A percentile compares a stretch with the other conserved stretches of the same genome.
Conservation (phyloP, 1,140 invertebrate species). For the Lysiphlebus fabarum region DNA sequence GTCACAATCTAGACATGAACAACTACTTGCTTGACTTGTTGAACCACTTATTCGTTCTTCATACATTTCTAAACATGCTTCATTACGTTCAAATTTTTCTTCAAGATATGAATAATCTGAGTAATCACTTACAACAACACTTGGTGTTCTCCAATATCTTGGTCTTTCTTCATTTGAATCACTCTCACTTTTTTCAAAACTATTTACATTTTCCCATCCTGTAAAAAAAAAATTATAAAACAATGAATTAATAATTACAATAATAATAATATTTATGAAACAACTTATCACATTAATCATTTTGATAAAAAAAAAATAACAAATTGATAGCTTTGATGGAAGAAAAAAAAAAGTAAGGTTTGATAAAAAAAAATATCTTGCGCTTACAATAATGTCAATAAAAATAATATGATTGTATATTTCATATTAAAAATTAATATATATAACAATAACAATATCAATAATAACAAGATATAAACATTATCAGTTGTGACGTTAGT, state of each 20-base stretch:
- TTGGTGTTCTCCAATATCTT: conserved; percentile 71
- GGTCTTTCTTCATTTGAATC: conserved; percentile 52
- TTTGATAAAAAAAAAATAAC: background rate
- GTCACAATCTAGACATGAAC: conserved; percentile 47
- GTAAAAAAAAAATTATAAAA: conserved; percentile 15
- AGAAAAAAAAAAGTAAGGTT: no score
- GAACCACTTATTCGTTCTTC: conserved; percentile 35
- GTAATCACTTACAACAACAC: conserved; percentile 80
- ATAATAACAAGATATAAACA: no score
- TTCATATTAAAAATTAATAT: no score
- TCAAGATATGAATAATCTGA: conserved; percentile 64
- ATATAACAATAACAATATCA: no score
- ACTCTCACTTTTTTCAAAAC: conserved; percentile 48
- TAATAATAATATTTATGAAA: background rate
- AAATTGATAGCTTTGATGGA: no score
- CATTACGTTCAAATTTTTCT: conserved; percentile 44
- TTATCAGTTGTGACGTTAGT: no score
- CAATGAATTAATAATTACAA: conserved; percentile 10
- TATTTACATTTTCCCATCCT: conserved; percentile 41
- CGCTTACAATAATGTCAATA: conserved; percentile 22
- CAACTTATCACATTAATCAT: background rate
- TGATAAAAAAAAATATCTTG: conserved; percentile 18
- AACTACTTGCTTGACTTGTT: conserved; percentile 45
- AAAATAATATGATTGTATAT: no score
- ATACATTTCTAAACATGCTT: conserved; percentile 43